phyloP scores from a whole-genome alignment of 1,140 invertebrate genomes.

The Wiebesia pumilae region DNA sequence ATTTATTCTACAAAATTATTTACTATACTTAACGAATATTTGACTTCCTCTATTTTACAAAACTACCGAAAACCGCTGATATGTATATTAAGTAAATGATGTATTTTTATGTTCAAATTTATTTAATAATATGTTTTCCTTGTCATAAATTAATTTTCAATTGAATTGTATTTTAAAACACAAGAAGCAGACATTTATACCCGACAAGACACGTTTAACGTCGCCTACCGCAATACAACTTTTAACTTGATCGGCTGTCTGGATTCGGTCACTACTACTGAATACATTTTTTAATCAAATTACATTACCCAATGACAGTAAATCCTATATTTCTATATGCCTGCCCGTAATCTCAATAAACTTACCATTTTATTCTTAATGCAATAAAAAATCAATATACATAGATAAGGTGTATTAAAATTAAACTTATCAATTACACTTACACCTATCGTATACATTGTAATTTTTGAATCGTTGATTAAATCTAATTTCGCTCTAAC shows the following conservation, averaged over 20 bases:
- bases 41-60: no score
- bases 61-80: no score
- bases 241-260: neutral
- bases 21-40: no score
- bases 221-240: neutral
- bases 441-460: no score
- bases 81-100: neutral
- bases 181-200: neutral
- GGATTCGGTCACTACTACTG: conserved; percentile 13
- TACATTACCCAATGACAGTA: neutral
- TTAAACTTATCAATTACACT: no score
- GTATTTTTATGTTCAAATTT: neutral
- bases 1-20: no score
- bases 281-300: neutral
- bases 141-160: neutral
- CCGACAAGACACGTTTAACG: conserved; percentile 8
- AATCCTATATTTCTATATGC: no score
- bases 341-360: neutral
- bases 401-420: no score
- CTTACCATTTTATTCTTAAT: neutral
- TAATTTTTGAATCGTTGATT: no score
- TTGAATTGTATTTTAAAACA: neutral
- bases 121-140: neutral
- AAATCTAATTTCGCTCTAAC: no score
- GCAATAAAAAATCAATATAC: no score